phyloP scores from a whole-genome alignment of 37 sponge, comb jelly and placozoan genomes.

The Tethya wilhelma region DNA sequence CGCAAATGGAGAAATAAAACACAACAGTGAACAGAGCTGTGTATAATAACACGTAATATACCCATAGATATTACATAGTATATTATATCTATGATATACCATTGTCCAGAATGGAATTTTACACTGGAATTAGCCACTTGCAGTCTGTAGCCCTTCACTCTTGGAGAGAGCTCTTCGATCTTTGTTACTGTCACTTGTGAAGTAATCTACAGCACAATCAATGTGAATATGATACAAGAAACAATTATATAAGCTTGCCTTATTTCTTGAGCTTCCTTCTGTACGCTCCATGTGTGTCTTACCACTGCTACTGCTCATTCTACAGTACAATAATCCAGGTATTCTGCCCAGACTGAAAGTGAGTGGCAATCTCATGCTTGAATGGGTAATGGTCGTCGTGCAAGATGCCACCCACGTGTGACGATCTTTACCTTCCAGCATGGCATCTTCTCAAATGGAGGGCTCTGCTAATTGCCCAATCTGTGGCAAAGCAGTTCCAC shows the following conservation, averaged over 20 bases:
- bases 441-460: background rate
- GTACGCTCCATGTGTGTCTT: slow-evolving; percentile 36
- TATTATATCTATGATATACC: slow-evolving; percentile 19
- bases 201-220: slow-evolving; percentile 7
- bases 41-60: background rate
- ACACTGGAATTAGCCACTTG: slow-evolving; percentile 27
- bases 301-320: background rate
- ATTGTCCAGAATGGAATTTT: slow-evolving; percentile 80
- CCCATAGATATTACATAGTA: background rate
- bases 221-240: background rate
- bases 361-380: too few relatives aligned
- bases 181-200: slow-evolving; percentile 46
- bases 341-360: too few relatives aligned
- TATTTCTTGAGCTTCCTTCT: slow-evolving; percentile 8
- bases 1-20: background rate
- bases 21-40: too few relatives aligned
- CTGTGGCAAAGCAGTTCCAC: slow-evolving; percentile 6
- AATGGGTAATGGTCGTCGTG: too few relatives aligned
- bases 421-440: background rate
- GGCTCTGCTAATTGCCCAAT: slow-evolving; percentile 32
- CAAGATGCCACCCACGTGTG: too few relatives aligned
- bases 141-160: slow-evolving; percentile 69
- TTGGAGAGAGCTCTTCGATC: slow-evolving; percentile 66
- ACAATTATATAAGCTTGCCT: slow-evolving; percentile 11
- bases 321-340: background rate